phyloP scores from a whole-genome alignment of 2,797 vertebrate genomes.

The Anas capensis region DNA sequence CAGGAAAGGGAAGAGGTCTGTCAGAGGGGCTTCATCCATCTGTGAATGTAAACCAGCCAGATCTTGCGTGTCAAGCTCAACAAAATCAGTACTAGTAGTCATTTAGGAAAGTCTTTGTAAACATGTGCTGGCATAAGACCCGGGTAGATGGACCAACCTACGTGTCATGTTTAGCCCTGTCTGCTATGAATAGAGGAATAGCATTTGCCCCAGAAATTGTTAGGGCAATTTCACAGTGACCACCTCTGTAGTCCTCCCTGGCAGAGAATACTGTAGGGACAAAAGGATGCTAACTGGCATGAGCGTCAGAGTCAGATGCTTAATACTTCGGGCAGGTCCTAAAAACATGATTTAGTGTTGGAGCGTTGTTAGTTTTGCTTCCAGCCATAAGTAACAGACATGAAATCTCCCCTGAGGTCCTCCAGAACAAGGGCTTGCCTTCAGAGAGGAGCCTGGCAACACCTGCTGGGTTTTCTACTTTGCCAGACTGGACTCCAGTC shows the following conservation, averaged over 20 bases:
- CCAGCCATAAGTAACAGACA: rapidly evolving
- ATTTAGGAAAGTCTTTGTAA: background rate
- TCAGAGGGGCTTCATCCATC: background rate
- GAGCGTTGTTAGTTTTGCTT: rapidly evolving
- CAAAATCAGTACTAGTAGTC: background rate
- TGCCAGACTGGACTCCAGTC: background rate
- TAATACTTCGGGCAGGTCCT: background rate
- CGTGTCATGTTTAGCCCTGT: rapidly evolving
- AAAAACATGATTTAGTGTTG: background rate
- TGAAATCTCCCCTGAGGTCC: background rate
- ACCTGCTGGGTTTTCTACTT: rapidly evolving
- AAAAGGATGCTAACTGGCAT: rapidly evolving
- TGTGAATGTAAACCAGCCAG: background rate
- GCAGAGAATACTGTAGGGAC: background rate
- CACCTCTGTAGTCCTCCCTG: background rate
- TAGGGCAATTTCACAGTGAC: background rate
- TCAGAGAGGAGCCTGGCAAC: background rate
- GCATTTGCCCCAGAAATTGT: background rate
- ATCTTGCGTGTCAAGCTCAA: background rate
- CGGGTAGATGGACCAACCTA: rapidly evolving
- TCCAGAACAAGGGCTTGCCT: background rate
- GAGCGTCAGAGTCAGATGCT: background rate
- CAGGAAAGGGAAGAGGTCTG: background rate
- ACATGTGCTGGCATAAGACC: background rate
- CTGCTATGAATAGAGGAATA: background rate